These are phyloP conservation scores for Brachionus asplanchnoidis DNA, from an alignment of 1,140 invertebrate species.

Conservation along the genomic window DNA sequence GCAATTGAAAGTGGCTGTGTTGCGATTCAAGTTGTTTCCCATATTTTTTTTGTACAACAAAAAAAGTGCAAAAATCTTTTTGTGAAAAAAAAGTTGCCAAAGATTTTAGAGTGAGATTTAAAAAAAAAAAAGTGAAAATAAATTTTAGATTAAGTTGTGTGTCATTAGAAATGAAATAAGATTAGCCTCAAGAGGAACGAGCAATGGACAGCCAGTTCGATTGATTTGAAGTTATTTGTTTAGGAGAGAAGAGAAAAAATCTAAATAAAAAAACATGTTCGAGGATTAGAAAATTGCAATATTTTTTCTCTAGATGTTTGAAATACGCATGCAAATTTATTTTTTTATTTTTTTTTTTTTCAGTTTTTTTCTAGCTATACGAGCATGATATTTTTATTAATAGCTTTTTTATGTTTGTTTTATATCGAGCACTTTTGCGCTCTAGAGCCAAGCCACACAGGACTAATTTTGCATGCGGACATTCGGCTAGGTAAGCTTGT, in stretches of 20 bases:
- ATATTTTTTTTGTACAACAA: background rate
- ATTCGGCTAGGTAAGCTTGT: background rate
- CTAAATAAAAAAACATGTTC: background rate
- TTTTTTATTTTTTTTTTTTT: background rate
- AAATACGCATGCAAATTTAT: background rate
- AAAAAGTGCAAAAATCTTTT: background rate
- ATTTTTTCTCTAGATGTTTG: background rate
- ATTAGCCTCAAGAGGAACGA: background rate
- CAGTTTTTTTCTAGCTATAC: background rate
- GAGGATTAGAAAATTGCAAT: background rate
- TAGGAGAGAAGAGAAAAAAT: background rate
- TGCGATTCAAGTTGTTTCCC: slow-evolving; percentile 11
- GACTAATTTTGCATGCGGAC: background rate
- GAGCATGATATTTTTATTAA: background rate
- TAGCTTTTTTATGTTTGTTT: background rate
- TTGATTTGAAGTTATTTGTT: background rate
- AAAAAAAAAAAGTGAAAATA: background rate
- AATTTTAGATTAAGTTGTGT: background rate
- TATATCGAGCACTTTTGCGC: background rate
- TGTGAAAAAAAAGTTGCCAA: background rate
- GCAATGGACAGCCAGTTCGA: background rate
- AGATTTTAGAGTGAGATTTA: background rate
- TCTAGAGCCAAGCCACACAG: background rate
- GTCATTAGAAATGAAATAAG: too few species aligned
- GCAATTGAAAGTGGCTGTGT: background rate